A percentile compares a stretch with the other conserved stretches of the same genome.
Evolutionary conservation across 2,888 invertebrate species (phyloP).

Genomic region (Asteroscopus sphinx): DNA sequence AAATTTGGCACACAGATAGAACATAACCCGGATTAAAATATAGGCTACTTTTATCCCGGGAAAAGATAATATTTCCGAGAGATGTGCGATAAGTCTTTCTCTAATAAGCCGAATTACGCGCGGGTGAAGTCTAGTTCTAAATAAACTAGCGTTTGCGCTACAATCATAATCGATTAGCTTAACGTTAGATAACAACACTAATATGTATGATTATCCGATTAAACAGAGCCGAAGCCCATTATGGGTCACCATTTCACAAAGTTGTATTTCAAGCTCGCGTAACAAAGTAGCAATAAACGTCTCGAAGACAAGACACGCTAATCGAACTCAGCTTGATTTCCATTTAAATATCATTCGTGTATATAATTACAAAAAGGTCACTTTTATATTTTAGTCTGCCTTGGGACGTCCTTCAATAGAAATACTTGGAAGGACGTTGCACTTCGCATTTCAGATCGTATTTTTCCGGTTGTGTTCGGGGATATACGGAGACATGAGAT

Average conservation of each 20-base stretch:
- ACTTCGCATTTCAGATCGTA: slow-evolving; percentile 48
- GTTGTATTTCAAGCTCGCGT: slow-evolving; percentile 63
- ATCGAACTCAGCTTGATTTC: slow-evolving; percentile 71
- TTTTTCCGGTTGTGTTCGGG: slow-evolving; percentile 50
- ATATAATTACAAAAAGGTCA: slow-evolving; percentile 61
- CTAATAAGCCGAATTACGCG: too few relatives aligned
- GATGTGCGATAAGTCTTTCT: too few relatives aligned
- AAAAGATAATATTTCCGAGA: too few relatives aligned
- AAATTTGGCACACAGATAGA: too few relatives aligned
- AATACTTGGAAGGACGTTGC: slow-evolving; percentile 59
- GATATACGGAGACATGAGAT: slow-evolving; percentile 41
- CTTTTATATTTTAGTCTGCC: slow-evolving; percentile 56
- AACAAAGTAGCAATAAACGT: slow-evolving; percentile 77
- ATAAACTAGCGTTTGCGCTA: slow-evolving; percentile 11
- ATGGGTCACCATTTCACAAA: slow-evolving; percentile 25
- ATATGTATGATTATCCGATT: slow-evolving; percentile 42
- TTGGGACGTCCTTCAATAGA: slow-evolving; percentile 67
- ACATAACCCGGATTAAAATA: too few relatives aligned
- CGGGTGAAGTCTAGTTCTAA: slow-evolving; percentile 22
- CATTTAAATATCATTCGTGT: slow-evolving; percentile 68
- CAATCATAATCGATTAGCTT: slow-evolving; percentile 26
- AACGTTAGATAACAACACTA: slow-evolving; percentile 24
- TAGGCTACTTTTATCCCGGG: too few relatives aligned
- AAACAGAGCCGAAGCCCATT: slow-evolving; percentile 30
- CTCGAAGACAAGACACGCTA: slow-evolving; percentile 65